phyloP scores from a whole-genome alignment of 2,113 vertebrate species.

The Lampris megalopsis region DNA sequence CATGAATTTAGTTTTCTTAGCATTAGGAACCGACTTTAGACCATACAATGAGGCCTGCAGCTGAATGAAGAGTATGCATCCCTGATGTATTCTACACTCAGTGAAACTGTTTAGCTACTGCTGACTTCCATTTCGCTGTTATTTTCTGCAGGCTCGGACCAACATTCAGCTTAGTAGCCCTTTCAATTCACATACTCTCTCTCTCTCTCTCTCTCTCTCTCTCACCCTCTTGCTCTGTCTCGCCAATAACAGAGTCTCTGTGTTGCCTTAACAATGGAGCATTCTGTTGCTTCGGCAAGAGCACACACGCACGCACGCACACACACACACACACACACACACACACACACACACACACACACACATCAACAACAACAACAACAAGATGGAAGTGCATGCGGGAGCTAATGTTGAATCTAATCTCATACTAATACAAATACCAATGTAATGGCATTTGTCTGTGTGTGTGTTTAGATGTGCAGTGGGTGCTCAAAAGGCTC shows the following conservation, averaged over 20 bases:
- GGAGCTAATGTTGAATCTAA: slow-evolving; percentile 23
- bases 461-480: slow-evolving; percentile 14
- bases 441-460: slow-evolving; percentile 40
- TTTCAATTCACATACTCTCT: slow-evolving; percentile 40
- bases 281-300: slow-evolving; percentile 70
- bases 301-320: neutral
- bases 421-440: slow-evolving; percentile 50
- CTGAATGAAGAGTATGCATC: neutral
- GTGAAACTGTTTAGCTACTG: neutral
- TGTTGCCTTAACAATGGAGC: slow-evolving; percentile 73
- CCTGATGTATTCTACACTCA: neutral
- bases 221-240: slow-evolving; percentile 55
- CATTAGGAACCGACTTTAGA: slow-evolving; percentile 12
- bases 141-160: slow-evolving; percentile 18
- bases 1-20: slow-evolving; percentile 22
- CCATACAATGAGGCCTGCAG: neutral
- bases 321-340: slow-evolving; percentile 4
- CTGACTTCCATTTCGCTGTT: slow-evolving; percentile 9
- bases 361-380: slow-evolving; percentile 13
- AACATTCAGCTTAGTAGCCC: slow-evolving; percentile 32
- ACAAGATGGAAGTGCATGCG: slow-evolving; percentile 40
- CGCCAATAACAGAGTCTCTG: slow-evolving; percentile 78
- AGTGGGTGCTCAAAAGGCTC: neutral
- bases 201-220: slow-evolving; percentile 32
- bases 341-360: slow-evolving; percentile 35